Conservation (phyloP, 2,113 vertebrate genomes). For the Seriola aureovittata region DNA sequence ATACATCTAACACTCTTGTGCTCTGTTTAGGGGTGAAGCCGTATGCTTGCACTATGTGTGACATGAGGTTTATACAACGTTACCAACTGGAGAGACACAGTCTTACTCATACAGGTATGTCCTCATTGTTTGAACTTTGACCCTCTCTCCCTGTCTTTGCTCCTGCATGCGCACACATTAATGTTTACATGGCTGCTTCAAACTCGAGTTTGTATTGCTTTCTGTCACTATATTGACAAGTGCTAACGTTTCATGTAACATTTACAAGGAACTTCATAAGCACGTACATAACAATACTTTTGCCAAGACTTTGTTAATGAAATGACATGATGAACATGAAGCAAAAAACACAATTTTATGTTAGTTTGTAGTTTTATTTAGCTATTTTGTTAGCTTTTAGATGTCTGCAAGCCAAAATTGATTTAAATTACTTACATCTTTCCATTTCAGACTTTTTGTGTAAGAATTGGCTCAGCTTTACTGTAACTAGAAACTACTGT, state of each 20-base stretch:
- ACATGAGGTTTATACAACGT: slow-evolving; percentile 84
- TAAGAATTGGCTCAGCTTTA: background rate
- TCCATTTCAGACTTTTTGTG: background rate
- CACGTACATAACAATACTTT: slow-evolving; percentile 5
- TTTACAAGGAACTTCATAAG: slow-evolving; percentile 32
- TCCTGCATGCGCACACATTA: slow-evolving; percentile 61
- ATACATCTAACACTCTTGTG: slow-evolving; percentile 64
- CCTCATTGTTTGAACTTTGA: background rate
- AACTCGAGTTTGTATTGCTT: slow-evolving; percentile 77
- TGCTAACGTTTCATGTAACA: slow-evolving; percentile 39
- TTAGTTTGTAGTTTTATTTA: background rate
- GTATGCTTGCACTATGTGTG: slow-evolving; percentile 85
- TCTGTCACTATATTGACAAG: slow-evolving; percentile 35
- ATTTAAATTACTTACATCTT: background rate
- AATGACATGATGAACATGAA: slow-evolving; percentile 70
- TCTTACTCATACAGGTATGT: slow-evolving; percentile 83
- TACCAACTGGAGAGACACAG: slow-evolving; percentile 85
- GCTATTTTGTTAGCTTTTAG: background rate
- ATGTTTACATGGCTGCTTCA: slow-evolving; percentile 72
- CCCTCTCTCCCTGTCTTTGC: slow-evolving; percentile 11
- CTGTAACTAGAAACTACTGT: background rate
- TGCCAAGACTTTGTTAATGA: slow-evolving; percentile 64
- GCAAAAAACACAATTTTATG: background rate
- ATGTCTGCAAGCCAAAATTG: background rate
- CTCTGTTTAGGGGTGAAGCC: slow-evolving; percentile 83